Percentiles rank a stretch among this genome's conserved stretches.
These are phyloP conservation scores for Gallinago undulata DNA, from an alignment of 2,113 vertebrate genomes.

Conservation along the genomic window DNA sequence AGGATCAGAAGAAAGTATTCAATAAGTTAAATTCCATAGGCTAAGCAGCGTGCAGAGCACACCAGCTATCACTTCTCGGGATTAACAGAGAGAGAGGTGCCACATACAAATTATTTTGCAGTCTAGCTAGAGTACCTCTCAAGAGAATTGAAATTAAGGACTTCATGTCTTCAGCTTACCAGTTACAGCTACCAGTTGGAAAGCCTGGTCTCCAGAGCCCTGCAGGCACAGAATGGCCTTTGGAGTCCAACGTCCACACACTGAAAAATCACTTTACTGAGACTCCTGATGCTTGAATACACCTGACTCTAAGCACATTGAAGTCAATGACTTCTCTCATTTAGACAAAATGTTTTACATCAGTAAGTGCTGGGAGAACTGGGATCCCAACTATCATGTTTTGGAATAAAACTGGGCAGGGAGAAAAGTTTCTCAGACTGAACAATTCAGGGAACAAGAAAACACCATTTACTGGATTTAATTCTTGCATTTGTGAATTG, in stretches of 20 bases:
- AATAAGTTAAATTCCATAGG: not conserved
- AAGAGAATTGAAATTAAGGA: not conserved
- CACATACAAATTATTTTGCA: not conserved
- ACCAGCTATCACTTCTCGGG: not conserved
- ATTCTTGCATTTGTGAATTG: not conserved
- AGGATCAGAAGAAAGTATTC: not conserved
- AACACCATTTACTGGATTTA: not conserved
- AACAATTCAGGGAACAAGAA: not conserved
- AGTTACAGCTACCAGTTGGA: not conserved
- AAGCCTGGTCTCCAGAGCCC: not conserved
- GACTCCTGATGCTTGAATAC: not conserved
- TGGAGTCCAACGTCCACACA: rapidly evolving
- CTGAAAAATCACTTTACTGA: not conserved
- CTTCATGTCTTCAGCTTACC: not conserved
- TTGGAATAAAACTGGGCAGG: not conserved
- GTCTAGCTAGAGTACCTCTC: not conserved
- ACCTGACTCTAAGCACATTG: not conserved
- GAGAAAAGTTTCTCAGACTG: not conserved
- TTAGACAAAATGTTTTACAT: not conserved
- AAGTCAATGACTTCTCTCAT: not conserved
- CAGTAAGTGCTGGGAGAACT: not conserved
- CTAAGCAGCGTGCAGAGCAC: not conserved
- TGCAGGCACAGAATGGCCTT: rapidly evolving
- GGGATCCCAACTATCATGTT: not conserved
- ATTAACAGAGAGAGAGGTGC: not conserved